Conservation (phyloP, 2,797 vertebrate genomes). For the Chaunax sp. region DNA sequence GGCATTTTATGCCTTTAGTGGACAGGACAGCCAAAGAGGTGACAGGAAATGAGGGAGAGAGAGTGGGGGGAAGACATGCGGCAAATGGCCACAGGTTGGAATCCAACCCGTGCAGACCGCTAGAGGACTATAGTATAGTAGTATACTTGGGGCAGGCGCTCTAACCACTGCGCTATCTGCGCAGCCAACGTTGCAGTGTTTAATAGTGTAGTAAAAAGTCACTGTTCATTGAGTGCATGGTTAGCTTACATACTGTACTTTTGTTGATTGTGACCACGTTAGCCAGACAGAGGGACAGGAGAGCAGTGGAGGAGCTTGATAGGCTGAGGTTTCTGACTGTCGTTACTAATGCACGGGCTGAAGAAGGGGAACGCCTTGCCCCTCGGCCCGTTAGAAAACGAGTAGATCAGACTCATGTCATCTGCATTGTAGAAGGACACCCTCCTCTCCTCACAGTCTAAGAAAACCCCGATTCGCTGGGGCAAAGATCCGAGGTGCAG, state of each 20-base stretch:
- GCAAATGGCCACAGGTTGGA: too few species aligned
- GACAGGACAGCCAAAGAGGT: too few species aligned
- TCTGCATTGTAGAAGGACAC: slow-evolving; percentile 87
- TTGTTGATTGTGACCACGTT: slow-evolving; percentile 14
- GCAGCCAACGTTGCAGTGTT: too few species aligned
- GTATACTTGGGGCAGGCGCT: too few species aligned
- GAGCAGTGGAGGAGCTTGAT: slow-evolving; percentile 85
- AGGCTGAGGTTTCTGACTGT: slow-evolving; percentile 75
- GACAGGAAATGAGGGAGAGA: too few species aligned
- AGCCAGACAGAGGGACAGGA: slow-evolving; percentile 47
- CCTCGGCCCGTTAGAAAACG: slow-evolving; percentile 79
- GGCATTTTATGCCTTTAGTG: too few species aligned
- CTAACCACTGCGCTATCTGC: too few species aligned
- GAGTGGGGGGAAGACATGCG: too few species aligned
- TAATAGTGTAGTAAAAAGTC: too few species aligned
- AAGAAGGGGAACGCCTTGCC: slow-evolving; percentile 88
- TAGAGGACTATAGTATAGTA: too few species aligned
- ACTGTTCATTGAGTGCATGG: slow-evolving; percentile 26
- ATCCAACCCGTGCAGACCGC: too few species aligned
- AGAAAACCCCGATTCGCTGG: slow-evolving; percentile 82
- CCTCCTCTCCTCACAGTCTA: slow-evolving; percentile 84
- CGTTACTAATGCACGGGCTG: slow-evolving; percentile 87
- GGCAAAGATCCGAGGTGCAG: slow-evolving; percentile 64
- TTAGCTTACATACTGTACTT: slow-evolving; percentile 7
- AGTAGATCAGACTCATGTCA: slow-evolving; percentile 86